phyloP scores from a whole-genome alignment of 2,888 invertebrate genomes.

The Ochropleura plecta region DNA sequence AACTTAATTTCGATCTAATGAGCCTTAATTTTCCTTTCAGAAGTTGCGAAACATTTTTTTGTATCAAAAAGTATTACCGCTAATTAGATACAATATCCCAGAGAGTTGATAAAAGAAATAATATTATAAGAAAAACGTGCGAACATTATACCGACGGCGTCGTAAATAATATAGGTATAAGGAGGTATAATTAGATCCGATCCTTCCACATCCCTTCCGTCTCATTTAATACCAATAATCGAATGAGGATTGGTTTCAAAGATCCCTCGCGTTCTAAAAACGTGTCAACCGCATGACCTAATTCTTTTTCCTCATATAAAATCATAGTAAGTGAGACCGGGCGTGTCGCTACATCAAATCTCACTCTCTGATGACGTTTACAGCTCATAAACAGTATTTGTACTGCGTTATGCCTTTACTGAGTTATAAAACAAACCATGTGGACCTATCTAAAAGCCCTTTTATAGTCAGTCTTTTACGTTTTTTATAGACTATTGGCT shows the following conservation, averaged over 20 bases:
- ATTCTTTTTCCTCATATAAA: slow-evolving; percentile 59
- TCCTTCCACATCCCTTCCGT: slow-evolving; percentile 56
- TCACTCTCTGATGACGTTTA: slow-evolving; percentile 66
- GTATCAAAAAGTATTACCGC: slow-evolving; percentile 47
- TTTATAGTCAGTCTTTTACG: slow-evolving; percentile 69
- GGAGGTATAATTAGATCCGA: slow-evolving; percentile 60
- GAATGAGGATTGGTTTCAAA: slow-evolving; percentile 64
- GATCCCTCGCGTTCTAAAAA: slow-evolving; percentile 56
- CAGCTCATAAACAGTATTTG: slow-evolving; percentile 68
- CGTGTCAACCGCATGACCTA: slow-evolving; percentile 65
- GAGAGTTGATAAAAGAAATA: slow-evolving; percentile 44
- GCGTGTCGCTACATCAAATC: slow-evolving; percentile 21
- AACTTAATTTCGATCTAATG: slow-evolving; percentile 63
- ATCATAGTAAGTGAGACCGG: slow-evolving; percentile 39
- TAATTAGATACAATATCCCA: slow-evolving; percentile 54
- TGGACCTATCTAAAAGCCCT: slow-evolving; percentile 66
- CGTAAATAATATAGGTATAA: slow-evolving; percentile 36
- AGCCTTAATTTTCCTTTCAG: slow-evolving; percentile 59
- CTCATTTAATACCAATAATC: slow-evolving; percentile 69
- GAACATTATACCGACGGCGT: slow-evolving; percentile 13
- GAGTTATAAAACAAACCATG: slow-evolving; percentile 70
- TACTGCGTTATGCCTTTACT: slow-evolving; percentile 57
- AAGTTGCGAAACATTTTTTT: slow-evolving; percentile 58
- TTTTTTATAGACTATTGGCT: slow-evolving; percentile 66
- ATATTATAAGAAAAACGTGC: slow-evolving; percentile 22